Percentiles rank a stretch among this genome's conserved stretches.
These are phyloP conservation scores for Mus spicilegus DNA, from an alignment of 2,113 vertebrate genomes.

Conservation along the genomic window DNA sequence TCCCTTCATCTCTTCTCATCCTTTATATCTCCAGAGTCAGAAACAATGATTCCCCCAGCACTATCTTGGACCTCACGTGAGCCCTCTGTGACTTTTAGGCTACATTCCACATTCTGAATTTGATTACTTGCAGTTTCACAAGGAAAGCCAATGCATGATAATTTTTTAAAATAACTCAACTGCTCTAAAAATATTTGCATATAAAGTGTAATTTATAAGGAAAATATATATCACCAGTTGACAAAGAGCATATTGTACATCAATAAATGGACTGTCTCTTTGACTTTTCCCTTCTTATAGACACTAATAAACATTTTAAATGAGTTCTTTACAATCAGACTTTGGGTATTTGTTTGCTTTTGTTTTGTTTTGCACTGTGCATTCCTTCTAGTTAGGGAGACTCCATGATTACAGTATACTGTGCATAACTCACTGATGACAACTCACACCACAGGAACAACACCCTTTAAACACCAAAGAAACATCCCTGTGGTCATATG, in stretches of 20 bases:
- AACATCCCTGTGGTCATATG: conserved; percentile 5
- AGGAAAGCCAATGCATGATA: background rate
- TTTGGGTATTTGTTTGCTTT: background rate
- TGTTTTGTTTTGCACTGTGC: background rate
- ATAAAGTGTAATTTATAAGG: background rate
- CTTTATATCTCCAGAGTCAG: background rate
- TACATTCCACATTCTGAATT: conserved; percentile 1
- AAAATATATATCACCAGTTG: conserved; percentile 14
- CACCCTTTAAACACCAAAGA: background rate
- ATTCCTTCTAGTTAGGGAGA: background rate
- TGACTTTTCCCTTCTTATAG: background rate
- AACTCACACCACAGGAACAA: background rate
- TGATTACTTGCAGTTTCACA: background rate
- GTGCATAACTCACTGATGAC: conserved; percentile 4
- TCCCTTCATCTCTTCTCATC: background rate
- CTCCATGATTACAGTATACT: background rate
- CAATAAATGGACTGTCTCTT: background rate
- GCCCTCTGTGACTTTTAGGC: background rate
- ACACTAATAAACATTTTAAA: background rate
- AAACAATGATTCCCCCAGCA: background rate
- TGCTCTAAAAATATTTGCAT: background rate
- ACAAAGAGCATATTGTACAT: background rate
- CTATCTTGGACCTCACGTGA: background rate
- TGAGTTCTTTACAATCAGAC: background rate
- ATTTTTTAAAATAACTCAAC: background rate